Evolutionary conservation across 2,113 vertebrate genomes (phyloP), one percentile per base, ranked within the genome.

Genomic region (Cariama cristata): DNA sequence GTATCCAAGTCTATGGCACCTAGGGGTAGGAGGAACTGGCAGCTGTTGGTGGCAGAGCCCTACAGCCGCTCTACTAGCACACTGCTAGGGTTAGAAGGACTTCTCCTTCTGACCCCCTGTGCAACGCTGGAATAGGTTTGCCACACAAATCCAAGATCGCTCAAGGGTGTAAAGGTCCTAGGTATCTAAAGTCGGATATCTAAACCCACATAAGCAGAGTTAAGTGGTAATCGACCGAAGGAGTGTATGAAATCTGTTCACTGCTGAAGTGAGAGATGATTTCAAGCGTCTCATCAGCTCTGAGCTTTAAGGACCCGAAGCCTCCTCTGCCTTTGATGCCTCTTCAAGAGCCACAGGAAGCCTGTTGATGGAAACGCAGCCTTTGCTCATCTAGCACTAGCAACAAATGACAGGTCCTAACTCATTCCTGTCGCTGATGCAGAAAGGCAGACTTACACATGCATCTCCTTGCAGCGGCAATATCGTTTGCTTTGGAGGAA

Each of bases 201-300:
- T 52, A 26, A 73, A 74, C 27, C 38, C 50, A 50, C 2, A 60
- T 4, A 84, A 67, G 64, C 16, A 71, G 42, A 88, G 20, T 21
- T 38, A 74, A n/a, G 47, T 3, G 27, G 38, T 16, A 77, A 69
- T 14, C 8, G 11, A 15, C 27, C 47, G 27, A 60, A 68, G 44
- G 26, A 74, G 33, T 2, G 1, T n/a, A 86, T 1, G 4, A 59
- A 90, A 56, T 33, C 50, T 35, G 27, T 20, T 84, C 0, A 0
- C 8, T 84, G 42, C 30, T 47, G 11, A 87, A 81, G 44, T 12
- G 16, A 84, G 60, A 85, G 72, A 72, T 14, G 3, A 89, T 50
- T 84, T 55, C 56, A 62, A 74, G 40, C 26, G 59, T 22, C 45
- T 86, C 80, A 86, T 45, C 58, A 62, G 72, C 55, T 80, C 40